Percentiles rank a stretch among this genome's conserved stretches.
phyloP scores from a whole-genome alignment of 2,113 vertebrate species.

The Solea solea region DNA sequence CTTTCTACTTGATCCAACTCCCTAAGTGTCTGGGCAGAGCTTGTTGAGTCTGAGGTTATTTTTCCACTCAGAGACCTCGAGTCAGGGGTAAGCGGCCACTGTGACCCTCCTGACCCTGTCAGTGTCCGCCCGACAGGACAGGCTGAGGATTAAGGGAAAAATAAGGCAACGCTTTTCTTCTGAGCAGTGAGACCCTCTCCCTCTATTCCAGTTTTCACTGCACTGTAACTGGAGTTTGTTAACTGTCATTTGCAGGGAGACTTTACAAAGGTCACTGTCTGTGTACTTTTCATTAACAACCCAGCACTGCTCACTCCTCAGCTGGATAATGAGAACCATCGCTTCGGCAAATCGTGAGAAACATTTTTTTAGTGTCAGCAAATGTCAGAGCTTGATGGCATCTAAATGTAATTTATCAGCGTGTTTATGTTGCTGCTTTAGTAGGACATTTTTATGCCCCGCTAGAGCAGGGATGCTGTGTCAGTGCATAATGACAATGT shows the following conservation, averaged over 20 bases:
- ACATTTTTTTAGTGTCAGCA: conserved; percentile 81
- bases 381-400: conserved; percentile 77
- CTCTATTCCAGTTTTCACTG: conserved; percentile 39
- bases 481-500: conserved; percentile 81
- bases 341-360: conserved; percentile 75
- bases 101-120: conserved; percentile 70
- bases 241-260: conserved; percentile 66
- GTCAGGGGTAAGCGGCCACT: conserved; percentile 44
- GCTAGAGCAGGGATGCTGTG: conserved; percentile 77
- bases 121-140: conserved; percentile 31
- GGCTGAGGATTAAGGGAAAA: conserved; percentile 21
- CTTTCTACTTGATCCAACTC: conserved; percentile 76
- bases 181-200: conserved; percentile 35
- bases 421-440: conserved; percentile 81
- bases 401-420: conserved; percentile 82
- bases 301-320: conserved; percentile 59
- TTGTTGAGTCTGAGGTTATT: conserved; percentile 54
- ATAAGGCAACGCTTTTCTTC: conserved; percentile 23
- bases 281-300: conserved; percentile 80
- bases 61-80: conserved; percentile 59
- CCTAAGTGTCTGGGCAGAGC: conserved; percentile 53
- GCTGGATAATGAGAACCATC: conserved; percentile 79
- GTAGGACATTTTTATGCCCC: conserved; percentile 78
- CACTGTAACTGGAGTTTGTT: conserved; percentile 61
- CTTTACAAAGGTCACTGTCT: conserved; percentile 78